Percentiles rank a stretch among this genome's conserved stretches.
Conservation (phyloP, 1,140 invertebrate species). For the Phymorhynchus buccinoides region DNA sequence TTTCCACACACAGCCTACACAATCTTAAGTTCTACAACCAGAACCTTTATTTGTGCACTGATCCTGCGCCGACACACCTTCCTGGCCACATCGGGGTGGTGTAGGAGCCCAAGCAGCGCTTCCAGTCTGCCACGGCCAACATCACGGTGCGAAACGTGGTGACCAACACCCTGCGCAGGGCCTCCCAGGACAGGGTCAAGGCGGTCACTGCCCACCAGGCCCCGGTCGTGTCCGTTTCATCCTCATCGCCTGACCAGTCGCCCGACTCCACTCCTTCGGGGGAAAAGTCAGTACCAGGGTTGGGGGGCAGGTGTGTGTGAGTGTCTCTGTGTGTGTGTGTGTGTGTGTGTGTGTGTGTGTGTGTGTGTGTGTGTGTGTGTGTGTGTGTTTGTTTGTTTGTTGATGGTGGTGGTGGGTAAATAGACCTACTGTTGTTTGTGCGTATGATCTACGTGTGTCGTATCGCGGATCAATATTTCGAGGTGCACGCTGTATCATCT, state of each 20-base stretch:
- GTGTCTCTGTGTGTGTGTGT: neutral
- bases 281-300: neutral
- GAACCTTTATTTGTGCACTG: too few relatives aligned
- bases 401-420: too few relatives aligned
- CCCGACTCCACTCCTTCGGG: neutral
- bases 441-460: too few relatives aligned
- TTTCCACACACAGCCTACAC: neutral
- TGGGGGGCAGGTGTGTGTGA: neutral
- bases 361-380: too few relatives aligned
- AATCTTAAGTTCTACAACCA: too few relatives aligned
- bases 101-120: constrained; percentile 50
- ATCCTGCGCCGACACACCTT: too few relatives aligned
- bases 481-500: too few relatives aligned
- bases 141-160: constrained; percentile 49
- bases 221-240: neutral
- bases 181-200: constrained; percentile 45
- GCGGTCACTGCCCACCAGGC: neutral
- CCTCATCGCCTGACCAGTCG: neutral
- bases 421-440: too few relatives aligned
- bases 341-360: too few relatives aligned
- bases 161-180: constrained; percentile 41
- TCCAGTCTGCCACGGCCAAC: constrained; percentile 52
- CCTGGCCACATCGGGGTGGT: too few relatives aligned
- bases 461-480: too few relatives aligned
- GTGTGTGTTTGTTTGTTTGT: too few relatives aligned